These are phyloP conservation scores for Philaenus spumarius DNA, from an alignment of 1,140 invertebrate species.

Conservation along the genomic window DNA sequence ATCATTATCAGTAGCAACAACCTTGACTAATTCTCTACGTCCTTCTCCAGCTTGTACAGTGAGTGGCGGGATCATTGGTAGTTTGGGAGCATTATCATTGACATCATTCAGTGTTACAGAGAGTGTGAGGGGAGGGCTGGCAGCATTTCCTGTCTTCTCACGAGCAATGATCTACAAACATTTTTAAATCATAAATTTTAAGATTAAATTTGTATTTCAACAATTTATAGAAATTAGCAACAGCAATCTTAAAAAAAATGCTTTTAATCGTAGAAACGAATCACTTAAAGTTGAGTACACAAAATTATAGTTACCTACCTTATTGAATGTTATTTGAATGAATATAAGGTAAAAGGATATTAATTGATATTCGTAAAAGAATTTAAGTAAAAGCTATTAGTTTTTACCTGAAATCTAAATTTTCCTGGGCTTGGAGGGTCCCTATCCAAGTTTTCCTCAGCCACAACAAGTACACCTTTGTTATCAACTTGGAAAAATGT, in stretches of 20 bases:
- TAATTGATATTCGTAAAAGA: no score
- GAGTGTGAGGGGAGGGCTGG: slow-evolving; percentile 70
- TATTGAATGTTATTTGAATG: no score
- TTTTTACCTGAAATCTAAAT: slow-evolving; percentile 67
- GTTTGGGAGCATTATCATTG: slow-evolving; percentile 75
- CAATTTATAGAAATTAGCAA: no score
- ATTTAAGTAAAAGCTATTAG: no score
- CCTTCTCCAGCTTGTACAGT: slow-evolving; percentile 74
- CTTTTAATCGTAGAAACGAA: no score
- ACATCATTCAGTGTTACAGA: slow-evolving; percentile 71
- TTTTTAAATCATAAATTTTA: no score
- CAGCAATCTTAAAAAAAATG: no score
- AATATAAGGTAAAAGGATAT: no score
- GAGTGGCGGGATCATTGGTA: slow-evolving; percentile 67
- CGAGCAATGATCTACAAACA: slow-evolving; percentile 56
- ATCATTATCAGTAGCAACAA: slow-evolving; percentile 78
- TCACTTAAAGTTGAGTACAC: no score
- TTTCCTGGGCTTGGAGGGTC: slow-evolving; percentile 79
- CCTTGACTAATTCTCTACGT: slow-evolving; percentile 64
- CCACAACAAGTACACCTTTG: slow-evolving; percentile 65
- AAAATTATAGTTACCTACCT: no score
- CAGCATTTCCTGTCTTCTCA: slow-evolving; percentile 66
- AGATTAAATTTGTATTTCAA: no score
- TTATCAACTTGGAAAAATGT: slow-evolving; percentile 72
- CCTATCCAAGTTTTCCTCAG: slow-evolving; percentile 74